These are phyloP conservation scores for Tetranychus urticae DNA, from an alignment of 1,140 invertebrate genomes.

Conservation along the genomic window DNA sequence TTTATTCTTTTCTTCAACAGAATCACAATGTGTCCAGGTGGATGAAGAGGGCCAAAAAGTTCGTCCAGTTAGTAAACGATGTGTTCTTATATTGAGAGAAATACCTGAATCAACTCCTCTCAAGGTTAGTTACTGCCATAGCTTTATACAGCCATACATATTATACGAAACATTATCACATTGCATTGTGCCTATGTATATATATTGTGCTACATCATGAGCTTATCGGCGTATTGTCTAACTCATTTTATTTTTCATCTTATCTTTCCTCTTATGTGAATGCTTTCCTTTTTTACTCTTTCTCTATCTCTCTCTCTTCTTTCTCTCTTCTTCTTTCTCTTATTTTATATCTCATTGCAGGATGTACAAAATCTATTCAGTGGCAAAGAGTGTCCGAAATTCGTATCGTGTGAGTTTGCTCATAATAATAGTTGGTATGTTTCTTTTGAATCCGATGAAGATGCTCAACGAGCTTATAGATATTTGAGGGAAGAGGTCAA, in stretches of 20 bases:
- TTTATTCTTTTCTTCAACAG: constrained; percentile 18
- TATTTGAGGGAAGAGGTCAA: constrained; percentile 66
- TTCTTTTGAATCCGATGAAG: constrained; percentile 72
- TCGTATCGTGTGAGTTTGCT: constrained; percentile 70
- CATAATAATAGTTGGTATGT: constrained; percentile 81
- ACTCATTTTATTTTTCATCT: neutral
- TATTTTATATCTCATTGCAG: neutral
- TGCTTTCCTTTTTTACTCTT: neutral
- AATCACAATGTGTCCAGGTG: constrained; percentile 68
- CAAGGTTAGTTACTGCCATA: constrained; percentile 26
- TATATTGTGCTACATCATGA: neutral
- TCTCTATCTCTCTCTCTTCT: neutral
- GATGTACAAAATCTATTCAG: constrained; percentile 48
- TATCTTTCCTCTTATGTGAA: neutral
- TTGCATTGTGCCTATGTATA: neutral
- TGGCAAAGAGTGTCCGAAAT: constrained; percentile 54
- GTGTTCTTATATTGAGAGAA: constrained; percentile 71
- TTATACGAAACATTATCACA: too few species aligned
- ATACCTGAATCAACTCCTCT: constrained; percentile 53
- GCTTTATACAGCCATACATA: neutral
- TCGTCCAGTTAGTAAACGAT: constrained; percentile 52
- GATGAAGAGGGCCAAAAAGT: constrained; percentile 69
- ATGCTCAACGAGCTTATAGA: constrained; percentile 64
- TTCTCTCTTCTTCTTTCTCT: neutral
- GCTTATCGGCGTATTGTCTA: neutral